Percentiles rank a stretch among this genome's conserved stretches.
These are phyloP conservation scores for Montipora efflorescens DNA, from an alignment of 64 coral and sea anemone species.

Conservation along the genomic window DNA sequence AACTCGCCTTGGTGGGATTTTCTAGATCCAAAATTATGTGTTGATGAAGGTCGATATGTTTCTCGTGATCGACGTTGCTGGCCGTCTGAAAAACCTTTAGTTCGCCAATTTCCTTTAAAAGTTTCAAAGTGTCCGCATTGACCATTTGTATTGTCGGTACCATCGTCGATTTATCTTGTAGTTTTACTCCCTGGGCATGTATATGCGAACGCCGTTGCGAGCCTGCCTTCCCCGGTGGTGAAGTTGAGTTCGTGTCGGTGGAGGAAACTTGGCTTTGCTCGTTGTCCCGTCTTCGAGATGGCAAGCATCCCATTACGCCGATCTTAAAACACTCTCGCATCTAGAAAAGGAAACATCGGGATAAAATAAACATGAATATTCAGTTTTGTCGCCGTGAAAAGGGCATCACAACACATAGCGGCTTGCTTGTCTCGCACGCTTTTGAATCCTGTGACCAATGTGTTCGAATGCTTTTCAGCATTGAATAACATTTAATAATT, in stretches of 20 bases:
- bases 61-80: constrained; percentile 75
- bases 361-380: constrained; percentile 60
- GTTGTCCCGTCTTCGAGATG: constrained; percentile 70
- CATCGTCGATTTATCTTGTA: constrained; percentile 48
- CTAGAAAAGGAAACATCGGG: constrained; percentile 70
- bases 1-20: constrained; percentile 74
- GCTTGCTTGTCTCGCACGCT: background rate
- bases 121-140: constrained; percentile 85
- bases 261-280: constrained; percentile 31
- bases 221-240: constrained; percentile 38
- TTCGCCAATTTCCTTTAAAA: constrained; percentile 87
- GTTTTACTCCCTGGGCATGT: constrained; percentile 19
- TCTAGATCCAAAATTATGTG: constrained; percentile 93
- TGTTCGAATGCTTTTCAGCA: constrained; percentile 49
- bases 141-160: constrained; percentile 90
- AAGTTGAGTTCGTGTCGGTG: constrained; percentile 39
- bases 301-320: constrained; percentile 88
- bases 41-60: constrained; percentile 82
- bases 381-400: constrained; percentile 15
- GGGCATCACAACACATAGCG: background rate
- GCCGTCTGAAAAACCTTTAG: constrained; percentile 87
- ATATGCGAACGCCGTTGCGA: constrained; percentile 57
- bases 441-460: background rate
- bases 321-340: constrained; percentile 92
- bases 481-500: constrained; percentile 89